A percentile compares a stretch with the other conserved stretches of the same genome.
Evolutionary conservation across 1,140 invertebrate species (phyloP).

Genomic region (Drosophila bifasciata): DNA sequence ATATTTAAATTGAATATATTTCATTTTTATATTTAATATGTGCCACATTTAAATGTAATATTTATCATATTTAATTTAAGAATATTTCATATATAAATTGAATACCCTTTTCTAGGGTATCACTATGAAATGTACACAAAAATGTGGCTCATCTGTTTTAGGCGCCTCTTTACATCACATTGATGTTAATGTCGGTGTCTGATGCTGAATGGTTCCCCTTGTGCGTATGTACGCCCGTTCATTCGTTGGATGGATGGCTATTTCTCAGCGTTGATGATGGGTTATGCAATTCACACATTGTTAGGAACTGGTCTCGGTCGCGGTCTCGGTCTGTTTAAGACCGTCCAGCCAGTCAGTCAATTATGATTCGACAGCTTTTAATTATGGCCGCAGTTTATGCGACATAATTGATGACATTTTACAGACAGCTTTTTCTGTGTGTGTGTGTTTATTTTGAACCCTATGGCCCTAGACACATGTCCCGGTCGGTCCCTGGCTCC

Average conservation of each 20-base stretch:
- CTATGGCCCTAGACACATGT: too few species aligned
- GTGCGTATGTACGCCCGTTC: too few species aligned
- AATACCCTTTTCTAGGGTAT: slow-evolving; percentile 31
- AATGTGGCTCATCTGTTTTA: background rate
- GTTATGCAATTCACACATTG: slow-evolving; percentile 79
- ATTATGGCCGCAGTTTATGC: slow-evolving; percentile 57
- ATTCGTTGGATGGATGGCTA: slow-evolving; percentile 26
- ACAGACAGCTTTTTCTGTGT: slow-evolving; percentile 12
- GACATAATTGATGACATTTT: slow-evolving; percentile 74
- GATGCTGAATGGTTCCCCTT: too few species aligned
- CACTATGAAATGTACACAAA: too few species aligned
- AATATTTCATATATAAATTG: too few species aligned
- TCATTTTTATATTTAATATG: too few species aligned
- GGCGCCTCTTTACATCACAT: slow-evolving; percentile 40
- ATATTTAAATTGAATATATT: too few species aligned
- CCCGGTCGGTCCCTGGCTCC: too few species aligned
- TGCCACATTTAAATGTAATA: too few species aligned
- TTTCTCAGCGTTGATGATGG: slow-evolving; percentile 17
- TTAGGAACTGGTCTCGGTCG: slow-evolving; percentile 43
- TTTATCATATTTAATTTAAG: too few species aligned
- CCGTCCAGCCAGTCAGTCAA: slow-evolving; percentile 43
- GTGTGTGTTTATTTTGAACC: too few species aligned
- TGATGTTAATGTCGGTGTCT: slow-evolving; percentile 32
- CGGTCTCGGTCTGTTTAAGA: background rate
- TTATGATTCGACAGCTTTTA: slow-evolving; percentile 79